Conservation (phyloP, 2,797 vertebrate species). For the Morelia viridis region DNA sequence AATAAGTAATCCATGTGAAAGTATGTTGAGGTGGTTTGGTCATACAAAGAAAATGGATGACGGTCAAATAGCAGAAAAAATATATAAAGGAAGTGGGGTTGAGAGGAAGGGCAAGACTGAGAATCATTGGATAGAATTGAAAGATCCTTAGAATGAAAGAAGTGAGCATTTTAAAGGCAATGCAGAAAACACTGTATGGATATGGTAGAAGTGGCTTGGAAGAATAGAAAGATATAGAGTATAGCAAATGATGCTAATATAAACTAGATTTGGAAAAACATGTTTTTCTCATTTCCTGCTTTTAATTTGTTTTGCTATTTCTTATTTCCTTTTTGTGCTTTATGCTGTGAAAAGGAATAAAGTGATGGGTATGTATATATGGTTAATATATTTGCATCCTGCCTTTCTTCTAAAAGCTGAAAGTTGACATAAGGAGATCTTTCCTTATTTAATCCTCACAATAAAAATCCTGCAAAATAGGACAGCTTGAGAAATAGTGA, state of each 20-base stretch:
- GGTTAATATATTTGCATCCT: background rate
- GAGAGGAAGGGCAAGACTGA: background rate
- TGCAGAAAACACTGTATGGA: background rate
- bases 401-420: background rate
- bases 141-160: background rate
- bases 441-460: background rate
- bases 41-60: background rate
- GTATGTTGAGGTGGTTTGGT: background rate
- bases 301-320: background rate
- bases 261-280: background rate
- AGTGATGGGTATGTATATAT: background rate
- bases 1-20: background rate
- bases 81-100: background rate
- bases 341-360: background rate
- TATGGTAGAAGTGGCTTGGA: background rate
- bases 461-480: background rate
- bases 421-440: background rate
- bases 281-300: background rate
- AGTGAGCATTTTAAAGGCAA: background rate
- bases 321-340: background rate
- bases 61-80: background rate
- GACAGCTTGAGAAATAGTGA: background rate
- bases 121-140: background rate
- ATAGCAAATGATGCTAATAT: background rate
- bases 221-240: background rate